phyloP scores from a whole-genome alignment of 1,140 invertebrate genomes.

The Thaumatotibia leucotreta region DNA sequence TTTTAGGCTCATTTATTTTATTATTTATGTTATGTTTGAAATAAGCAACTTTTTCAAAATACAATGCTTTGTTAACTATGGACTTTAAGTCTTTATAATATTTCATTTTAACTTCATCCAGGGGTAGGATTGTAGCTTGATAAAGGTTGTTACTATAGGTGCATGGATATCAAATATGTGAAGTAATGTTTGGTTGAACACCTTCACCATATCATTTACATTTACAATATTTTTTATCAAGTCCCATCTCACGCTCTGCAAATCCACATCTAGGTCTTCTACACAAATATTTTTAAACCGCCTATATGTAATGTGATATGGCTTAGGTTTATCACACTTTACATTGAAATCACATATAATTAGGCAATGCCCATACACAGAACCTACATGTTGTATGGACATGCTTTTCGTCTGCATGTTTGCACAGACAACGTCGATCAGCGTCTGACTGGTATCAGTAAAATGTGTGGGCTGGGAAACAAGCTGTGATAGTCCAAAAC shows the following conservation, averaged over 20 bases:
- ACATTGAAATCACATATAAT: conserved; percentile 10
- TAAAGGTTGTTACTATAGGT: too few species aligned
- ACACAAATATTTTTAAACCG: neutral
- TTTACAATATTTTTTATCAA: neutral
- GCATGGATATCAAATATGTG: conserved; percentile 18
- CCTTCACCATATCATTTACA: conserved; percentile 1
- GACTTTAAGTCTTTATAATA: too few species aligned
- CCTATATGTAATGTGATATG: neutral
- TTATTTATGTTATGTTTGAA: too few species aligned
- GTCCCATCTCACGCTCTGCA: neutral
- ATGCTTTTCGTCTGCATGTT: neutral
- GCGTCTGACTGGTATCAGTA: conserved; percentile 11
- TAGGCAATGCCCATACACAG: conserved; percentile 15
- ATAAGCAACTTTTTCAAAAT: too few species aligned
- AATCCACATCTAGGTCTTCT: neutral
- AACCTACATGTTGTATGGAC: neutral
- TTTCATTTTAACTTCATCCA: too few species aligned
- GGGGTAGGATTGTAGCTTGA: conserved; percentile 14
- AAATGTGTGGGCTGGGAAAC: conserved; percentile 15
- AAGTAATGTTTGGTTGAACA: neutral
- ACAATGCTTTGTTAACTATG: too few species aligned
- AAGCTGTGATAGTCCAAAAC: conserved; percentile 10
- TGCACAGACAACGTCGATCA: conserved; percentile 22
- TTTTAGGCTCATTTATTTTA: too few species aligned
- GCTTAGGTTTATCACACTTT: neutral